Base-by-base conservation (phyloP, 1,140 invertebrate genomes). In the Drosophila sechellia region DNA sequence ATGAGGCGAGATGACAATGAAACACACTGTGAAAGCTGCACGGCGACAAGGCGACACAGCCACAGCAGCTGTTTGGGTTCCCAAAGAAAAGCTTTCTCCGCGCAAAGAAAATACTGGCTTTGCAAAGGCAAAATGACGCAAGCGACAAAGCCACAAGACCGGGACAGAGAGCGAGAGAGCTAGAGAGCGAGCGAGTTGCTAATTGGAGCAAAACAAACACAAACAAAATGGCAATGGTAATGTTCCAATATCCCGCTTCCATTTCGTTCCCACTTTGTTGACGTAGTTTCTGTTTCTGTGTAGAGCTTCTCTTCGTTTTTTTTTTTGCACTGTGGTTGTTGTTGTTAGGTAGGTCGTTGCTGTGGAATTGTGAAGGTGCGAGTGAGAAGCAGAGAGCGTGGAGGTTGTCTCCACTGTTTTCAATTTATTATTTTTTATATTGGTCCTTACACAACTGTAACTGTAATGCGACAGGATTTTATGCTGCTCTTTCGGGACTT, bases 131-230 rank as follows among this genome's bases (percentile, higher is more conserved):
- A 76, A 75, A 79, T 79, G 75, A 78, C 79, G 65, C 83, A 79
- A 81, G 76, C 83, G 61, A 83, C 84, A 79, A 43, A 66, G 65
- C 74, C 35, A 68, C 81, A 86, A 85, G 49, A 45, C 55, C 53
- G 25, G 56, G 20, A 50, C 6, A 34, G 45, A 74, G 52, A 63
- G 53, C 27, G 27, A 54, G 60, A 10, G n/a, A n/a, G n/a, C n/a
- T n/a, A n/a, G n/a, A 35, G 42, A 69, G 65, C 55, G 49, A 61
- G 65, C 72, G 68, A 66, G 61, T 58, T 87, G 81, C 83, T 87
- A 83, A 87, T 87, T 87, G 83, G 84, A 87, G 83, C 83, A 87
- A 87, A 87, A 83, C 79, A 87, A 87, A 87, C 84, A 83, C 84
- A 87, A 89, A 87, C 79, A 89, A 76, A 87, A 89, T 89, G 84